Evolutionary conservation across 2,888 invertebrate genomes (phyloP), one percentile per base, ranked within the genome.

Genomic region (Apodemia hepburni): DNA sequence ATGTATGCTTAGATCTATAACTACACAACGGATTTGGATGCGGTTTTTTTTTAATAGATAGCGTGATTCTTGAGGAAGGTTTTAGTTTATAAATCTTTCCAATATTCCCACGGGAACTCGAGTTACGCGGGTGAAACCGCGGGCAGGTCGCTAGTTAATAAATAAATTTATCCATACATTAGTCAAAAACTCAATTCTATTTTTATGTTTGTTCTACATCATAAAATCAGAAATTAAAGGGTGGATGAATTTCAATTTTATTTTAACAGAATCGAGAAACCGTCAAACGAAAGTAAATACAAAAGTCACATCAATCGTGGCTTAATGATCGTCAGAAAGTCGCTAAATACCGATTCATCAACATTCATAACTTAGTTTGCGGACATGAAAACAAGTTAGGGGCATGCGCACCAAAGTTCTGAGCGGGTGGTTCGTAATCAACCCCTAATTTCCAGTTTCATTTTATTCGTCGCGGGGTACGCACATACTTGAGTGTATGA

Each of bases 341-440:
- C 64, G 64, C 64, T 65, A 68, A 69, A 68, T 66, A 65, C 61
- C 68, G 65, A 69, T 68, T 68, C 67, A 69, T 68, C 67, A 69
- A 67, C 67, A 67, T 67, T 69, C 67, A 67, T 59, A 68, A 70
- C 68, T 69, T 68, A 64, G 65, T 66, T 67, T 59, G 58, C 69
- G 70, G 58, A 70, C 22, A 22, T 22, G 22, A 54, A 54, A 54
- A 54, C 71, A 82, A 81, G 71, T 83, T 80, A 72, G 60, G 66
- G 70, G 75, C 89, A 83, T 86, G 89, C 88, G 87, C 80, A 74
- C 67, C 66, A 42, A 69, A 69, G 71, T 64, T 68, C 69, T 66
- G 35, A 35, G 35, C 61, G 66, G 66, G 71, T 68, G 59, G n/a
- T 27, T 47, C 5, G 49, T 47, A 33, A 45, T 27, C 47, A 60